Conservation (phyloP, 35 echinoderm and acorn worm species). For the Heliocidaris erythrogramma region DNA sequence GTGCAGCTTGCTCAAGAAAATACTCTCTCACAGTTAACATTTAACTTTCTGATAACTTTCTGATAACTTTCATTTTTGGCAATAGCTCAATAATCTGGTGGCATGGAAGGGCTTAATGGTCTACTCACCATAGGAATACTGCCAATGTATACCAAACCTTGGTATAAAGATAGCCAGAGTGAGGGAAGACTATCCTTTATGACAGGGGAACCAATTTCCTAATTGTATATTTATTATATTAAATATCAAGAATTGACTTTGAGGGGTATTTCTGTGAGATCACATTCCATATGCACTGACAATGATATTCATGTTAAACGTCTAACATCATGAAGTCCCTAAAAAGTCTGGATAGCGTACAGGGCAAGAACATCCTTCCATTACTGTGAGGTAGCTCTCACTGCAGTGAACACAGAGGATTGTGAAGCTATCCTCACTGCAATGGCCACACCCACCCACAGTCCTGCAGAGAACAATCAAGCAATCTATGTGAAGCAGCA, state of each 20-base stretch:
- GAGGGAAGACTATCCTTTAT: not conserved
- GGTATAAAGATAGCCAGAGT: too few relatives aligned
- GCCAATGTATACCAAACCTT: too few relatives aligned
- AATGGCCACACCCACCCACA: constrained; percentile 5
- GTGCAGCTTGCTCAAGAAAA: too few relatives aligned
- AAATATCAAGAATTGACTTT: too few relatives aligned
- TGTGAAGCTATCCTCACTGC: not conserved
- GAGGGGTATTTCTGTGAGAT: not conserved
- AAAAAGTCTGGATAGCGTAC: not conserved
- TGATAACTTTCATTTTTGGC: too few relatives aligned
- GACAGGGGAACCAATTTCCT: not conserved
- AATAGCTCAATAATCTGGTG: too few relatives aligned
- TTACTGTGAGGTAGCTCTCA: not conserved
- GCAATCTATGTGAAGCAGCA: not conserved
- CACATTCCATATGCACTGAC: not conserved
- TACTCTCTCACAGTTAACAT: too few relatives aligned
- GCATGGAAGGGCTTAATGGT: too few relatives aligned
- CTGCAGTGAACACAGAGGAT: too few relatives aligned
- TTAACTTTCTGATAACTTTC: too few relatives aligned
- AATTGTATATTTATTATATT: not conserved
- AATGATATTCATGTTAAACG: not conserved
- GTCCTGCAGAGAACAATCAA: not conserved
- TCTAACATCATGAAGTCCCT: not conserved
- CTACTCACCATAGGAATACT: too few relatives aligned
- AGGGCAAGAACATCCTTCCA: not conserved